Evolutionary conservation across 2,113 vertebrate species (phyloP).

Genomic region (Aphelocoma coerulescens): DNA sequence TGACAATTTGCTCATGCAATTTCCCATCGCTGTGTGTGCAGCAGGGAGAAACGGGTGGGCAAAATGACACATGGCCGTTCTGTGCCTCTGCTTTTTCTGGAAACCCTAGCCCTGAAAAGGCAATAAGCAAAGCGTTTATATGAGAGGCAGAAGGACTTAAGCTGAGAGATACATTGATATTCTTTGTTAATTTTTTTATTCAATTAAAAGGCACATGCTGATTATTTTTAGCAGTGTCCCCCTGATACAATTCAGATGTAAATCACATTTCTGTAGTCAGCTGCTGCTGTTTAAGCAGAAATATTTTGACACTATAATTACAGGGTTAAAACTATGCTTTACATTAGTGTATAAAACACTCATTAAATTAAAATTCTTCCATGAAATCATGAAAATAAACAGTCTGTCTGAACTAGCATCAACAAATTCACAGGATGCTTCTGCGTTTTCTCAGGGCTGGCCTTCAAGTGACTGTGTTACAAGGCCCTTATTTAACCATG

Average conservation of each 20-base stretch:
- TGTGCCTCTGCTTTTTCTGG: conserved; percentile 1
- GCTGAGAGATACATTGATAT: conserved; percentile 23
- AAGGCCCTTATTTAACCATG: conserved; percentile 70
- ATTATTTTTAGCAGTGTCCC: conserved; percentile 69
- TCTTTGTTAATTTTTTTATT: conserved; percentile 64
- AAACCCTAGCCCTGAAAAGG: conserved; percentile 38
- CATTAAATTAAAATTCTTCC: conserved; percentile 97
- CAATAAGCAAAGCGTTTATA: conserved; percentile 14
- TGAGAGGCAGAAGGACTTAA: conserved; percentile 19
- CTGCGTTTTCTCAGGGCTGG: conserved; percentile 86
- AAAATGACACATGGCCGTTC: neutral
- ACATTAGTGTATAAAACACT: conserved; percentile 90
- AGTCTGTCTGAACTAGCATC: conserved; percentile 90
- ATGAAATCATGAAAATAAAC: conserved; percentile 98
- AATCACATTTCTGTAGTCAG: conserved; percentile 76
- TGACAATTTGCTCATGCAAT: conserved; percentile 65
- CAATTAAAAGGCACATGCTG: conserved; percentile 53
- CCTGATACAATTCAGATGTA: conserved; percentile 76
- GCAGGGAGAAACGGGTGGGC: conserved; percentile 34
- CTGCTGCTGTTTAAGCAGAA: conserved; percentile 86
- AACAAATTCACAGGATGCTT: conserved; percentile 84
- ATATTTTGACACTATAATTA: conserved; percentile 96
- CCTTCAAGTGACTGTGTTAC: conserved; percentile 67
- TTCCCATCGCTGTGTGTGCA: conserved; percentile 44
- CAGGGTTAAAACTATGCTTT: conserved; percentile 83